These are phyloP conservation scores for Cosmorhoe ocellata DNA, from an alignment of 2,888 invertebrate genomes.

Conservation along the genomic window DNA sequence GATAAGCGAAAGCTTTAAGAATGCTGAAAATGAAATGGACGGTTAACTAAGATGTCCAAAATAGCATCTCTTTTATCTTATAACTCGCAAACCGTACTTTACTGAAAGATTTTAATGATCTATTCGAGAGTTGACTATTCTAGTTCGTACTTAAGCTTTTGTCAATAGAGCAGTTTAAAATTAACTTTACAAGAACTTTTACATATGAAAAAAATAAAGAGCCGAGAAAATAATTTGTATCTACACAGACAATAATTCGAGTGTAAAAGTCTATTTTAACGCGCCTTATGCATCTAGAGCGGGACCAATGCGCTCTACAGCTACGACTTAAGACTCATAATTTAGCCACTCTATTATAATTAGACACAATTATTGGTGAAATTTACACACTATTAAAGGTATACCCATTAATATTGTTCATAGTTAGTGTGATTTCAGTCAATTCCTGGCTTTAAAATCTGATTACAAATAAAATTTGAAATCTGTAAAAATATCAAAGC, in stretches of 20 bases:
- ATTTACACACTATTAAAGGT: slow-evolving; percentile 9
- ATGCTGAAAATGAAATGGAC: slow-evolving; percentile 55
- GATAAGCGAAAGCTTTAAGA: slow-evolving; percentile 39
- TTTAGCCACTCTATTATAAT: slow-evolving; percentile 11
- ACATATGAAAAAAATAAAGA: too few relatives aligned
- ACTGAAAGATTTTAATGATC: slow-evolving; percentile 29
- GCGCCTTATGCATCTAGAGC: slow-evolving; percentile 52
- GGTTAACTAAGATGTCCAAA: slow-evolving; percentile 55
- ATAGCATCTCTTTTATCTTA: slow-evolving; percentile 22
- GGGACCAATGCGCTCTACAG: slow-evolving; percentile 57
- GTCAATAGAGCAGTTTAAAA: slow-evolving; percentile 18
- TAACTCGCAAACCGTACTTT: slow-evolving; percentile 45
- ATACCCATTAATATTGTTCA: background rate
- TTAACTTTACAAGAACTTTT: slow-evolving; percentile 21
- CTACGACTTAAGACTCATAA: slow-evolving; percentile 15
- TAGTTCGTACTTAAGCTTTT: slow-evolving; percentile 33
- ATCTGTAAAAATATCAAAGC: slow-evolving; percentile 48
- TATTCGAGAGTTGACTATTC: slow-evolving; percentile 52
- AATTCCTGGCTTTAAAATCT: slow-evolving; percentile 23
- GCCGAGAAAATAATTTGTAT: slow-evolving; percentile 31
- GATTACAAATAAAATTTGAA: slow-evolving; percentile 23
- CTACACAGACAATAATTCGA: slow-evolving; percentile 43
- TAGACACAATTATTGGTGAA: slow-evolving; percentile 11
- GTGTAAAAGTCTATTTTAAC: slow-evolving; percentile 59
- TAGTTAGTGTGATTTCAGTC: slow-evolving; percentile 20